A percentile compares a stretch with the other conserved stretches of the same genome.
Conservation (phyloP, 2,113 vertebrate genomes). For the Egretta garzetta region DNA sequence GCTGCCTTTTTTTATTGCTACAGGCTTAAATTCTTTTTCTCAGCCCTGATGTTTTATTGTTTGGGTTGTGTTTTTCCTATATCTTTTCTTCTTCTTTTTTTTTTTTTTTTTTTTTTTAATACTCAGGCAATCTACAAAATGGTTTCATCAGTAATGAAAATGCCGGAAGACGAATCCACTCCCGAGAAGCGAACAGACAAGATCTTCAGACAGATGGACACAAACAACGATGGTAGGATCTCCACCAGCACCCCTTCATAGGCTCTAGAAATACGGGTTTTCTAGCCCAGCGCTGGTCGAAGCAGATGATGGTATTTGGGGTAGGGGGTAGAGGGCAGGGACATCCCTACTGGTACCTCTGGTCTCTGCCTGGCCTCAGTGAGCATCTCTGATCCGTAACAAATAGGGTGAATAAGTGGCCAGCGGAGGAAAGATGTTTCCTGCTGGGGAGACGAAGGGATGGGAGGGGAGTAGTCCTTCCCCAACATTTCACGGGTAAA, state of each 20-base stretch:
- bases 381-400: not conserved
- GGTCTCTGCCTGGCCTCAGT: not conserved
- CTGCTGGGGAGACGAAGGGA: not conserved
- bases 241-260: not conserved
- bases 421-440: not conserved
- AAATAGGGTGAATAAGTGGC: not conserved
- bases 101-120: not conserved
- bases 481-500: fast-evolving
- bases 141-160: conserved; percentile 87
- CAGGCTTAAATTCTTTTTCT: not conserved
- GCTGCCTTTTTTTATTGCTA: conserved; percentile 8
- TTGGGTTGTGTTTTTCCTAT: not conserved
- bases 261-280: not conserved
- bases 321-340: not conserved
- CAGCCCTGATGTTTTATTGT: not conserved
- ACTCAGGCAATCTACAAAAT: conserved; percentile 85
- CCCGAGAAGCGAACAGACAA: conserved; percentile 88
- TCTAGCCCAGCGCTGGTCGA: not conserved
- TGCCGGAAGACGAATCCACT: conserved; percentile 86
- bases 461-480: not conserved
- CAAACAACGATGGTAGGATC: conserved; percentile 84
- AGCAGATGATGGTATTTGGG: not conserved
- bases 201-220: conserved; percentile 91
- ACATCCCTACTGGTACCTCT: not conserved
- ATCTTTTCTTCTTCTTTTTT: not conserved